These are phyloP conservation scores for Paraescarpia echinospica DNA, from an alignment of 1,140 invertebrate genomes.

Conservation along the genomic window DNA sequence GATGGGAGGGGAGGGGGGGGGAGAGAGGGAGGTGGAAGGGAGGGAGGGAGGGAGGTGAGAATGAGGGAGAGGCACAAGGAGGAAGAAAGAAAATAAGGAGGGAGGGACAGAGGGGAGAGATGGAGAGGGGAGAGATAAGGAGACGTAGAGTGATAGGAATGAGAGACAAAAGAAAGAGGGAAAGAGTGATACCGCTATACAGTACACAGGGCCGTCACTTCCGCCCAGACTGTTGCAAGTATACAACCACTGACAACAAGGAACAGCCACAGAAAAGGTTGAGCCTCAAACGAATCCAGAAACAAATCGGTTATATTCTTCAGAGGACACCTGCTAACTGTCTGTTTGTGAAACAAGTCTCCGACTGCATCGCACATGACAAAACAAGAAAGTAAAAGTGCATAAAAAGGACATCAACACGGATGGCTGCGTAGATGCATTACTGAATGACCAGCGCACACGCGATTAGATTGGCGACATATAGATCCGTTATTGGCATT, in stretches of 20 bases:
- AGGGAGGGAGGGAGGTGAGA: no score
- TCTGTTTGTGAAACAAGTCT: background rate
- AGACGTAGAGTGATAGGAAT: no score
- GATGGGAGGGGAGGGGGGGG: no score
- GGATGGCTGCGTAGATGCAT: background rate
- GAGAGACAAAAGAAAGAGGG: no score
- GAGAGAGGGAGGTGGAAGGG: no score
- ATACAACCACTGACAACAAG: background rate
- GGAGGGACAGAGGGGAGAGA: no score
- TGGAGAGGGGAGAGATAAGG: no score
- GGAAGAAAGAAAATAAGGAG: no score
- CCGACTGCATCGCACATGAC: background rate
- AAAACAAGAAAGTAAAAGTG: background rate
- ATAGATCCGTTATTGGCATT: background rate
- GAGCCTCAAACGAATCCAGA: background rate
- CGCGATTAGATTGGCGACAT: background rate
- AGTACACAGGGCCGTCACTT: background rate
- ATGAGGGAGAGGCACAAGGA: no score
- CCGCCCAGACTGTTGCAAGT: no score
- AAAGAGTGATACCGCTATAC: no score
- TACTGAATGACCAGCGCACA: background rate
- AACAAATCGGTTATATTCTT: background rate
- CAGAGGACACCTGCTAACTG: background rate
- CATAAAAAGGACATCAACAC: background rate
- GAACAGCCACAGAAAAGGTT: background rate